These are phyloP conservation scores for Rhynchomys soricoides DNA, from an alignment of 2,113 vertebrate species.

Conservation along the genomic window DNA sequence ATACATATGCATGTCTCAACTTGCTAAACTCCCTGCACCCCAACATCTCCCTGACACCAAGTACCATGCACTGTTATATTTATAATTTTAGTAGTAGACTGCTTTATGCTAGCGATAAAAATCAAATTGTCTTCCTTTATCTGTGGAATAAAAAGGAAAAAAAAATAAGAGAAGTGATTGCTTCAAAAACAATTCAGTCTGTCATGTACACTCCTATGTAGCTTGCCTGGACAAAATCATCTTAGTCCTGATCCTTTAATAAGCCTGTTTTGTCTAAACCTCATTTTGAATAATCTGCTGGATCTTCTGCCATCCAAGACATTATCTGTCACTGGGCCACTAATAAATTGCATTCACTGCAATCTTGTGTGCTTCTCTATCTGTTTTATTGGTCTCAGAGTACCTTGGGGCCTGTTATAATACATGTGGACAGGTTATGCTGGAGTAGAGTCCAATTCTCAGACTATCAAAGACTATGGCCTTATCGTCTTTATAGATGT, in stretches of 20 bases:
- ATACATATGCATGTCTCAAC: background rate
- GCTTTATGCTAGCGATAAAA: conserved; percentile 22
- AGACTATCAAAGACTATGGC: background rate
- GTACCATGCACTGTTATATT: background rate
- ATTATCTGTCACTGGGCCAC: background rate
- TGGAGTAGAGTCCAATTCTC: background rate
- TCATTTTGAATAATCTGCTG: background rate
- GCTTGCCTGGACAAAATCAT: background rate
- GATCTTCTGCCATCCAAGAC: background rate
- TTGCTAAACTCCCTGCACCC: background rate
- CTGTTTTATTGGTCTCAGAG: background rate
- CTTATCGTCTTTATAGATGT: background rate
- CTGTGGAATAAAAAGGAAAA: background rate
- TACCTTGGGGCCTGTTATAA: background rate
- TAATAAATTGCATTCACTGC: background rate
- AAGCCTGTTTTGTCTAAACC: background rate
- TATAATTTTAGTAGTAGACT: background rate
- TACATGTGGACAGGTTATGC: background rate
- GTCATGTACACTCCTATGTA: background rate
- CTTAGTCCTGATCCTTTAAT: background rate
- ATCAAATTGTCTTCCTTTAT: conserved; percentile 20
- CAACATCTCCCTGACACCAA: background rate
- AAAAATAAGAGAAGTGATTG: background rate
- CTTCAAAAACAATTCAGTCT: background rate
- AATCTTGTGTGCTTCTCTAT: background rate